Evolutionary conservation across 2,113 vertebrate genomes (phyloP).

Genomic region (Corvus hawaiiensis): DNA sequence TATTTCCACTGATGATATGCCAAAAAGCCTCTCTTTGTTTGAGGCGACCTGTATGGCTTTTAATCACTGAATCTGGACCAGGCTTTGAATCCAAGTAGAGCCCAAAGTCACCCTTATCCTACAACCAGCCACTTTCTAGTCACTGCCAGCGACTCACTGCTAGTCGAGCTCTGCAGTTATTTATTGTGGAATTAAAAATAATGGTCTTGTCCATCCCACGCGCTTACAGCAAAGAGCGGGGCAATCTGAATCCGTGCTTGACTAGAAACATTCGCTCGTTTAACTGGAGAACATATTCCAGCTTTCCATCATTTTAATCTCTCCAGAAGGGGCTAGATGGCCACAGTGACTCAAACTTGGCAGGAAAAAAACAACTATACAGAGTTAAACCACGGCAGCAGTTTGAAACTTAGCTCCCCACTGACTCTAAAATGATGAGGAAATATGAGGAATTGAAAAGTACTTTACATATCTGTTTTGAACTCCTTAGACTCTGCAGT

Average conservation of each 20-base stretch:
- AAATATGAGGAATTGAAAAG: conserved; percentile 33
- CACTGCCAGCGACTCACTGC: neutral
- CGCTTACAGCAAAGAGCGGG: neutral
- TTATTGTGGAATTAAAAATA: neutral
- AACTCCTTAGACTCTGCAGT: neutral
- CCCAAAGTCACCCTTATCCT: neutral
- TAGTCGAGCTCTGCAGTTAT: rapidly evolving
- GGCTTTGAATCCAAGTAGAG: neutral
- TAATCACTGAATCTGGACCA: neutral
- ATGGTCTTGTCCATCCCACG: neutral
- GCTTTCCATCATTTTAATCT: neutral
- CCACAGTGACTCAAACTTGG: neutral
- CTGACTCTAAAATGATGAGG: conserved; percentile 8
- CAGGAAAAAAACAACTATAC: neutral
- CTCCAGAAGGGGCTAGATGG: neutral
- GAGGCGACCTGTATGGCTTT: neutral
- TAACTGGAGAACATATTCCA: neutral
- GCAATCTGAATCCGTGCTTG: neutral
- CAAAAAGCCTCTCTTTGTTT: neutral
- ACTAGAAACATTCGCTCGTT: neutral
- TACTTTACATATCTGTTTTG: conserved; percentile 8
- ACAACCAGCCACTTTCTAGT: neutral
- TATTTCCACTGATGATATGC: neutral
- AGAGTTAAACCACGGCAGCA: neutral
- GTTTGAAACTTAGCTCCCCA: neutral